Percentiles rank a stretch among this genome's conserved stretches.
Conservation (phyloP, 2,797 vertebrate species). For the Aphelocoma californica region DNA sequence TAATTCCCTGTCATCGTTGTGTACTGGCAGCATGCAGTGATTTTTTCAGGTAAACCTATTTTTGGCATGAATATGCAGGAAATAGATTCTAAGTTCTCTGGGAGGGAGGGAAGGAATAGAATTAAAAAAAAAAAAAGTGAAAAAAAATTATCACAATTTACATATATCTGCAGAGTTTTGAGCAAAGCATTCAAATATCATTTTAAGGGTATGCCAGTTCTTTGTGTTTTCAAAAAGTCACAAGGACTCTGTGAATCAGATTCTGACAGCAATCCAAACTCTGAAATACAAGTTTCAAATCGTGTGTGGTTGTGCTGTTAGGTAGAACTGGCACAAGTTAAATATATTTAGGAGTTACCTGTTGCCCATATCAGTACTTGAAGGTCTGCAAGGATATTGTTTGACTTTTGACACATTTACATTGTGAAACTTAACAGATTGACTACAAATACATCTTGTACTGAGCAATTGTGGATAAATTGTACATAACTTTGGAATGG, state of each 20-base stretch:
- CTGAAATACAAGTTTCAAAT: background rate
- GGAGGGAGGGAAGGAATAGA: background rate
- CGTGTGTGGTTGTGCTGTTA: background rate
- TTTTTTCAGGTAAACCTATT: conserved; percentile 89
- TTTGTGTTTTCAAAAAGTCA: background rate
- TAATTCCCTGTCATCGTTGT: conserved; percentile 92
- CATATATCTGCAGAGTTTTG: background rate
- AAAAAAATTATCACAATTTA: background rate
- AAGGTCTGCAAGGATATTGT: background rate
- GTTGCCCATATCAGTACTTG: background rate
- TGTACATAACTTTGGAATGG: background rate
- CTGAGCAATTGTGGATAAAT: background rate
- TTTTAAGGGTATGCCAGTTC: background rate
- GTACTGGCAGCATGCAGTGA: conserved; percentile 95
- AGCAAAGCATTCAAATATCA: background rate
- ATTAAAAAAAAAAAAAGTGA: background rate
- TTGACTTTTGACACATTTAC: background rate
- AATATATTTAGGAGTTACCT: background rate
- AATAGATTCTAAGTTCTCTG: background rate
- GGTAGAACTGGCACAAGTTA: background rate
- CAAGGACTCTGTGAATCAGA: background rate
- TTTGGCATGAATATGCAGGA: background rate
- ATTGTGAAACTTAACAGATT: background rate
- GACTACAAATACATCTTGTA: background rate
- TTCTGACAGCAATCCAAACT: background rate